phyloP scores from a whole-genome alignment of 2,888 invertebrate genomes.

The Macrophya annulata region DNA sequence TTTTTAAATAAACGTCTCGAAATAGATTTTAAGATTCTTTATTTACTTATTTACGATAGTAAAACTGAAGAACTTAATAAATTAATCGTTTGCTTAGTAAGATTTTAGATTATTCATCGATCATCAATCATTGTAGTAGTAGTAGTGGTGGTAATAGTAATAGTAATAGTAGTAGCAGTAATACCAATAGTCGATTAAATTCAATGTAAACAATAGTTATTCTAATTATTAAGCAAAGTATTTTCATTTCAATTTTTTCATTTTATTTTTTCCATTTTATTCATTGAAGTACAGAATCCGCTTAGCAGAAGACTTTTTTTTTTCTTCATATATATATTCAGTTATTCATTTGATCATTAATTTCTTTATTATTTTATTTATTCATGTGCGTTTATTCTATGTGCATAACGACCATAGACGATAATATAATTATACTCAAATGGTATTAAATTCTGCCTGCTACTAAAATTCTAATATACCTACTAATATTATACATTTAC shows the following conservation, averaged over 20 bases:
- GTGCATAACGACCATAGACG: not conserved
- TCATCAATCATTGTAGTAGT: not conserved
- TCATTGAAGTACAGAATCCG: not conserved
- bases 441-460: not conserved
- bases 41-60: not conserved
- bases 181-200: not conserved
- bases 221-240: not conserved
- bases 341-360: not conserved
- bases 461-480: not conserved
- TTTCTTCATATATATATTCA: not conserved
- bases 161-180: not conserved
- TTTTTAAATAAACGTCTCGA: not conserved
- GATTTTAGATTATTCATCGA: not conserved
- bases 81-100: not conserved
- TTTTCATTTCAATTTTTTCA: not conserved
- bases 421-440: not conserved
- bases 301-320: not conserved
- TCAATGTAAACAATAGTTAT: constrained; percentile 10
- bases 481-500: not conserved
- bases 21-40: not conserved
- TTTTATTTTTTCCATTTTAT: not conserved
- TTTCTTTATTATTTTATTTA: not conserved
- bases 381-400: not conserved
- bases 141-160: not conserved
- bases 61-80: not conserved